Evolutionary conservation across 2,888 invertebrate species (phyloP).

Genomic region (Drosophila longiperda): DNA sequence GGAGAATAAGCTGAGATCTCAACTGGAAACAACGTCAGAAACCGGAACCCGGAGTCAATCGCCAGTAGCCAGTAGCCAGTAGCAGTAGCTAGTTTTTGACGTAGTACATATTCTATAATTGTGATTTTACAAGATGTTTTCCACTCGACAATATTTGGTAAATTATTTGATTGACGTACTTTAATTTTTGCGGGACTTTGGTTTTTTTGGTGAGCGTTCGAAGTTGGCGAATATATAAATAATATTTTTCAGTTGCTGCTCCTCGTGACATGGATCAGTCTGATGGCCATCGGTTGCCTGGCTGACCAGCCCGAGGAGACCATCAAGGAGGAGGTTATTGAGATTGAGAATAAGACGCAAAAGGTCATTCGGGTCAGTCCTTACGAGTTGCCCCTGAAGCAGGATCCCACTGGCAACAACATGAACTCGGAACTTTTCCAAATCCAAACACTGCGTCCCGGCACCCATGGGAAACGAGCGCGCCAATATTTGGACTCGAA

Average conservation of each 20-base stretch:
- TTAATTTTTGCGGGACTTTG: background rate
- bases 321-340: slow-evolving; percentile 81
- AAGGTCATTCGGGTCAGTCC: slow-evolving; percentile 82
- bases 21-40: slow-evolving; percentile 21
- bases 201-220: slow-evolving; percentile 6
- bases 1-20: slow-evolving; percentile 45
- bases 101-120: slow-evolving; percentile 28
- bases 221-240: background rate
- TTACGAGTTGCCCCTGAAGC: slow-evolving; percentile 72
- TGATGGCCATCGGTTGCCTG: slow-evolving; percentile 1
- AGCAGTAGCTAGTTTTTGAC: slow-evolving; percentile 8
- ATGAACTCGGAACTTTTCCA: slow-evolving; percentile 81
- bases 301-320: slow-evolving; percentile 42
- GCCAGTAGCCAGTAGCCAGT: slow-evolving; percentile 5
- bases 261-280: slow-evolving; percentile 13
- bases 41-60: background rate
- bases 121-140: slow-evolving; percentile 54
- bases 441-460: slow-evolving; percentile 72
- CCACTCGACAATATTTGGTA: slow-evolving; percentile 66
- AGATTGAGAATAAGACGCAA: slow-evolving; percentile 76
- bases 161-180: slow-evolving; percentile 48
- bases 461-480: slow-evolving; percentile 38
- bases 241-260: slow-evolving; percentile 34
- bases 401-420: slow-evolving; percentile 56
- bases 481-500: slow-evolving; percentile 69